These are phyloP conservation scores for Calliphora vicina DNA, from an alignment of 1,140 invertebrate species.

Conservation along the genomic window DNA sequence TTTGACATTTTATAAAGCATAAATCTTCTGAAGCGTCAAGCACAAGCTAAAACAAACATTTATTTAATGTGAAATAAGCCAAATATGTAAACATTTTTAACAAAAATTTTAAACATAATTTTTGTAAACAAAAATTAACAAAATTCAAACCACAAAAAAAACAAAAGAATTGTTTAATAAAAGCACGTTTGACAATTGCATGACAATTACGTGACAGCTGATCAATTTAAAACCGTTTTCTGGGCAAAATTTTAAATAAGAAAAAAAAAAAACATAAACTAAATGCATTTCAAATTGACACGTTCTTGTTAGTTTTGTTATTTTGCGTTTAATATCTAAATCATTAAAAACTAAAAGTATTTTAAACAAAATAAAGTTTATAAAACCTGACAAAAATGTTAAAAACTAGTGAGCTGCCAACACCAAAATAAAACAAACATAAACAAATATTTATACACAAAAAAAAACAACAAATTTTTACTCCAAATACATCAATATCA, in stretches of 20 bases:
- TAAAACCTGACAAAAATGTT: slow-evolving; percentile 3
- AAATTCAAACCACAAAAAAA: too few relatives aligned
- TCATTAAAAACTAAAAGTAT: background rate
- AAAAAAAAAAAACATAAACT: background rate
- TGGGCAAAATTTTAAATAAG: background rate
- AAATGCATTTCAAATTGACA: slow-evolving; percentile 24
- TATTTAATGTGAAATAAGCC: background rate
- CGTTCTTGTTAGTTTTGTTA: background rate
- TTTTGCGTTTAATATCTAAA: background rate
- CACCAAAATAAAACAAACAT: background rate
- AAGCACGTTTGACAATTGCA: slow-evolving; percentile 32
- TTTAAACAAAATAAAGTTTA: background rate
- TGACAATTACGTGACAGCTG: slow-evolving; percentile 33
- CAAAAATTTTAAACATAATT: background rate
- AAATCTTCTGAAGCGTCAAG: background rate
- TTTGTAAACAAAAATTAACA: background rate
- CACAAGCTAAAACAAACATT: background rate
- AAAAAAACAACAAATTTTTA: too few relatives aligned
- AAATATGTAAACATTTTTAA: background rate
- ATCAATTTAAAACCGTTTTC: slow-evolving; percentile 11
- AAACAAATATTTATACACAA: too few relatives aligned
- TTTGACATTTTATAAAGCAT: background rate
- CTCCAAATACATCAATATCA: background rate
- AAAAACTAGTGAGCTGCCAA: background rate
- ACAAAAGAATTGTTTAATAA: slow-evolving; percentile 24